A percentile compares a stretch with the other conserved stretches of the same genome.
Evolutionary conservation across 1,140 invertebrate species (phyloP).

Genomic region (Sycophaga agraensis): DNA sequence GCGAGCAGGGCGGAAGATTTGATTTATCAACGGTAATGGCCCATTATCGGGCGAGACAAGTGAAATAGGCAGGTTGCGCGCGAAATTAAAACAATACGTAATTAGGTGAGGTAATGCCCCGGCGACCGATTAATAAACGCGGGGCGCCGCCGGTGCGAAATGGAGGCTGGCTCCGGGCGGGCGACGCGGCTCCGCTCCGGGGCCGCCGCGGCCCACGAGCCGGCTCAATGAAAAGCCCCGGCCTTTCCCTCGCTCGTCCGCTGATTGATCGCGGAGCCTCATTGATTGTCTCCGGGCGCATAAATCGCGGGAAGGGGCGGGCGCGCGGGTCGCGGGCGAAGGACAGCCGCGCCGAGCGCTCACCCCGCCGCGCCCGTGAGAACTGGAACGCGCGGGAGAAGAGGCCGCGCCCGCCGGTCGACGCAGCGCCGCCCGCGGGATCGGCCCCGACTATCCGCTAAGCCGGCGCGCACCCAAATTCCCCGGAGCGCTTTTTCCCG

Average conservation of each 20-base stretch:
- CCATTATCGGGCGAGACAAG: background rate
- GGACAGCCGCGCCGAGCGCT: background rate
- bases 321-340: constrained; percentile 2
- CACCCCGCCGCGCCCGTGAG: constrained; percentile 14
- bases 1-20: background rate
- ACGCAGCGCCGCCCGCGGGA: constrained; percentile 3
- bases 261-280: constrained; percentile 22
- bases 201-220: background rate
- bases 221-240: background rate
- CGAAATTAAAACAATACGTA: constrained; percentile 25
- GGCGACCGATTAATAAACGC: constrained; percentile 11
- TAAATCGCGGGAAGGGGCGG: constrained; percentile 17
- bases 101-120: constrained; percentile 17
- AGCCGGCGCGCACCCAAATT: background rate
- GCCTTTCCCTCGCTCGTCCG: background rate
- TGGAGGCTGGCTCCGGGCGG: background rate
- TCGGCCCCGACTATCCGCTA: background rate
- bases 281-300: constrained; percentile 25
- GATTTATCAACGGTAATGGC: background rate
- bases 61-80: background rate
- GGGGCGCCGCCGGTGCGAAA: background rate
- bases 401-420: background rate
- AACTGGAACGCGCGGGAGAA: constrained; percentile 21
- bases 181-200: background rate
- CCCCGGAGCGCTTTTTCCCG: too few relatives aligned